phyloP scores from a whole-genome alignment of 1,140 invertebrate species.

The Pissodes strobi region DNA sequence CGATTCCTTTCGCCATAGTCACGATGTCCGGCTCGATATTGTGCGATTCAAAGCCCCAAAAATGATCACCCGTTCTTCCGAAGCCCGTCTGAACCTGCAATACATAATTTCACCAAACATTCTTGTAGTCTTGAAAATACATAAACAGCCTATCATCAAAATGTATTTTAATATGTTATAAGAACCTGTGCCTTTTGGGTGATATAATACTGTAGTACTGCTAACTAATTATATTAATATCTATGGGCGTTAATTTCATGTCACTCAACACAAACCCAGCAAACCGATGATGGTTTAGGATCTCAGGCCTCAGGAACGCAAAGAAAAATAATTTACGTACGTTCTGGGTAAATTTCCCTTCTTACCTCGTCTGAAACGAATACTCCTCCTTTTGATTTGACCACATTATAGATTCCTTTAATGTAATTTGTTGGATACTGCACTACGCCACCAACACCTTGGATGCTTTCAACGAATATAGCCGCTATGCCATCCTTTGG shows the following conservation, averaged over 20 bases:
- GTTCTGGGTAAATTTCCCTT: no score
- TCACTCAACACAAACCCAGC: no score
- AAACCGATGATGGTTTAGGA: no score
- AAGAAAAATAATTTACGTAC: no score
- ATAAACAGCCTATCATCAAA: neutral
- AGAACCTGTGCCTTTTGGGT: no score
- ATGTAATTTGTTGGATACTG: conserved; percentile 91
- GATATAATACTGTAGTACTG: no score
- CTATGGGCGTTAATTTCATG: no score
- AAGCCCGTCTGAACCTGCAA: conserved; percentile 91
- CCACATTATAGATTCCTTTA: conserved; percentile 77
- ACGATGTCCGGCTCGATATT: conserved; percentile 90
- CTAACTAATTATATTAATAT: no score
- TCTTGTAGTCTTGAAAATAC: neutral
- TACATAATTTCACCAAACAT: neutral
- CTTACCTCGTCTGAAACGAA: conserved; percentile 89
- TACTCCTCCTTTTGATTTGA: conserved; percentile 81
- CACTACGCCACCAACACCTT: conserved; percentile 88
- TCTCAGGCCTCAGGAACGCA: no score
- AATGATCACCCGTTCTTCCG: conserved; percentile 89
- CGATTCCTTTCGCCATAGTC: conserved; percentile 86
- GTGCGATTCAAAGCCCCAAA: conserved; percentile 94
- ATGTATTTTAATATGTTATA: no score
- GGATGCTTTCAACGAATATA: conserved; percentile 93
- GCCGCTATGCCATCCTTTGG: conserved; percentile 78